Evolutionary conservation across 2,888 invertebrate species (phyloP), one percentile per base, ranked within the genome.

Genomic region (Ophion ellenae): DNA sequence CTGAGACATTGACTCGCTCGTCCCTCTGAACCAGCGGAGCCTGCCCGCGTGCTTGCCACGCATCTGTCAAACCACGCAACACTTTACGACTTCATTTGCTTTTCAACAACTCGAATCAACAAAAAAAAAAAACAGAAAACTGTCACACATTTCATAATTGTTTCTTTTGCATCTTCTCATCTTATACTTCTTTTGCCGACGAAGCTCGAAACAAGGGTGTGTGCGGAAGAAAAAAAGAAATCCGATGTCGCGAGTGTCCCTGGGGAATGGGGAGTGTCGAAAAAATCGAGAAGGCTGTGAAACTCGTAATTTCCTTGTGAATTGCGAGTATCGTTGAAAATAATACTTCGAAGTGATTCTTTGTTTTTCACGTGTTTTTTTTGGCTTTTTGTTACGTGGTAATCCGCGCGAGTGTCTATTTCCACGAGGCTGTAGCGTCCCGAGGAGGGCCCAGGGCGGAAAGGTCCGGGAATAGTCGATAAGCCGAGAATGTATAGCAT

Each of bases 401-500:
- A 40, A 59, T 57, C n/a, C 5, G 20, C 40, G 20, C 36, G 7
- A 73, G 59, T 59, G 40, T 73, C 40, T 11, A 40, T 36, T 59
- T 32, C 53, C 24, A 70, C 14, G 47, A 70, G 17, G 9, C 59
- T 6, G n/a, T 2, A n/a, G 59, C 20, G 5, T 61, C 6, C 4
- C 17, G 20, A 20, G 17, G 5, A 20, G 6, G n/a, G 5, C 2
- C 53, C 53, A 61, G 59, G n/a, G n/a, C 17, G 1, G 20, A n/a
- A n/a, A 61, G 7, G 17, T 7, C 20, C n/a, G 20, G 0, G 14
- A 66, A 40, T 59, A 59, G 67, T 66, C 53, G 63, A 57, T 47
- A 47, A 64, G 70, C 10, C 32, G 69, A 81, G 88, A 74, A 91
- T 92, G 91, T 86, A 77, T 84, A 89, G 86, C 57, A 84, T 81